Evolutionary conservation across 2,888 invertebrate species (phyloP), one percentile per base, ranked within the genome.

Genomic region (Brachylomia viminalis): DNA sequence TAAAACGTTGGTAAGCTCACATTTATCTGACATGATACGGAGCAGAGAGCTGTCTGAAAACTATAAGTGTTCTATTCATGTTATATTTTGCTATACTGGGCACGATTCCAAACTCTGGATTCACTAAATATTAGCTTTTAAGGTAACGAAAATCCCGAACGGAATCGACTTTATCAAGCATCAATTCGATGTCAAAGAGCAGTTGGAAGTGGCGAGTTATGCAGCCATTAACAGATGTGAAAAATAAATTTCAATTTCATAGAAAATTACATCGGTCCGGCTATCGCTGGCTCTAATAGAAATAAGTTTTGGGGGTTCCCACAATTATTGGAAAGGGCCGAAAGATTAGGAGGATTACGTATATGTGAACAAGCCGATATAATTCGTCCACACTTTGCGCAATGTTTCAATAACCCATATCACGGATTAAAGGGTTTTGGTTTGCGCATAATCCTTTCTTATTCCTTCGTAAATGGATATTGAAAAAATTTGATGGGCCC

Each of bases 391-490:
- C 90, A 90, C 90, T 90, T 88, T 87, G 88, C 89, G 90, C 91
- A 91, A 93, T 93, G 92, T 94, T 94, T 94, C 92, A 94, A 94
- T 95, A 94, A 93, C 93, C 93, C 92, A 93, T 93, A 94, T 92
- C 92, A 92, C 89, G 92, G 93, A 94, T 94, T 95, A 95, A 94
- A 94, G 93, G 93, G 92, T 92, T 94, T 92, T 92, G 92, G 92
- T 93, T 94, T 92, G 92, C 92, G 93, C 92, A 94, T 95, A 95
- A 95, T 95, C 95, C 93, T 91, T 92, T 93, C 94, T 95, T 95
- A 95, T 95, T 94, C 91, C 93, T 92, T 91, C 92, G 93, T 94
- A 94, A 95, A 95, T 95, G 95, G 95, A 94, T 95, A 95, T 95
- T 94, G 95, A 95, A 94, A 95, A 95, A 94, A 95, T 93, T 94